These are phyloP conservation scores for Nymphalis polychloros DNA, from an alignment of 2,888 invertebrate genomes.

Conservation along the genomic window DNA sequence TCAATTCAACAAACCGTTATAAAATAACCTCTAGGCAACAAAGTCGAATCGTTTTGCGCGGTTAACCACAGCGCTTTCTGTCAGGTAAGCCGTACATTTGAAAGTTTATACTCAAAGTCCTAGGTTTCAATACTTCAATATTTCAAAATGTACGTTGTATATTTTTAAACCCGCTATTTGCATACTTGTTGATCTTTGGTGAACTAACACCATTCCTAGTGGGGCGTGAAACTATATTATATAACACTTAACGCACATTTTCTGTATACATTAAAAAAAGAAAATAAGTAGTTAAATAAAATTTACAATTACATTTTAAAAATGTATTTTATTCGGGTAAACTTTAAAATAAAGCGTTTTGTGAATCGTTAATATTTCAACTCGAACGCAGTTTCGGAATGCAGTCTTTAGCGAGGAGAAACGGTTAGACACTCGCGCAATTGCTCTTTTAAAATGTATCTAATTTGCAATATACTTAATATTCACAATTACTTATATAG, in stretches of 20 bases:
- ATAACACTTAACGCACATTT: not conserved
- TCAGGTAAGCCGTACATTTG: slow-evolving; percentile 73
- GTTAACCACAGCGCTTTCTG: slow-evolving; percentile 76
- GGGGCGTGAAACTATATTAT: slow-evolving; percentile 45
- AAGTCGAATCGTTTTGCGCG: slow-evolving; percentile 78
- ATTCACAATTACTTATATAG: too few species aligned
- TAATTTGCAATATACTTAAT: too few species aligned
- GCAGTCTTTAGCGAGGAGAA: too few species aligned
- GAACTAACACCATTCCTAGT: slow-evolving; percentile 40
- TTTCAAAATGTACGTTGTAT: slow-evolving; percentile 55
- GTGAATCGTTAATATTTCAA: too few species aligned
- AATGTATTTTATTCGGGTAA: too few species aligned
- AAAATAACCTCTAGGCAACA: slow-evolving; percentile 77
- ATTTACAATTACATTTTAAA: too few species aligned
- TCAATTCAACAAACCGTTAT: slow-evolving; percentile 80
- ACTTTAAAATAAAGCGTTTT: too few species aligned
- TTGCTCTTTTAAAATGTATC: too few species aligned
- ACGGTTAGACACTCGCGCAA: too few species aligned
- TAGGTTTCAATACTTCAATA: slow-evolving; percentile 61
- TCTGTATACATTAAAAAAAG: too few species aligned
- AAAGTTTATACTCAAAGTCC: slow-evolving; percentile 68
- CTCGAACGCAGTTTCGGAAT: too few species aligned
- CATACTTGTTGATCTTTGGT: slow-evolving; percentile 62
- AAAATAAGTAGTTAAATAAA: too few species aligned
- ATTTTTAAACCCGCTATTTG: slow-evolving; percentile 56